A percentile compares a stretch with the other conserved stretches of the same genome.
These are phyloP conservation scores for Chlorodrepanis virens DNA, from an alignment of 2,113 vertebrate genomes.

Conservation along the genomic window DNA sequence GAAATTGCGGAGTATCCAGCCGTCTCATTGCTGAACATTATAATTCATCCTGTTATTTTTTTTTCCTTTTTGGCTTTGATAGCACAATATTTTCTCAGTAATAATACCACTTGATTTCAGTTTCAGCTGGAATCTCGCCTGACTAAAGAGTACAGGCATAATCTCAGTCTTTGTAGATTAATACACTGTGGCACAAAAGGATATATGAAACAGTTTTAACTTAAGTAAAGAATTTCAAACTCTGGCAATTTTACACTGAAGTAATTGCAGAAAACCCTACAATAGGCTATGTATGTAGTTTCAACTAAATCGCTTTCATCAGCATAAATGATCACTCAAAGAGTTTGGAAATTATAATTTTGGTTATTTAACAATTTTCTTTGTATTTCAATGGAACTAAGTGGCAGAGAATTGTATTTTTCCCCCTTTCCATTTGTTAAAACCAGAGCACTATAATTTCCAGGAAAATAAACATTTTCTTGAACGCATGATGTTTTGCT, in stretches of 20 bases:
- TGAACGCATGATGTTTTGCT: background rate
- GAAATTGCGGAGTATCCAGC: background rate
- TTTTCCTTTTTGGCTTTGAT: background rate
- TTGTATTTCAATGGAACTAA: background rate
- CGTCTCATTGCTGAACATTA: background rate
- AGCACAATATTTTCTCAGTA: constrained; percentile 26
- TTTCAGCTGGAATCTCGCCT: constrained; percentile 2
- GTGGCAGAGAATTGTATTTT: background rate
- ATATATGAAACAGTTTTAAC: constrained; percentile 3
- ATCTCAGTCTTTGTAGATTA: constrained; percentile 14
- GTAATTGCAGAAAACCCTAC: background rate
- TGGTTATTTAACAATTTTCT: constrained; percentile 9
- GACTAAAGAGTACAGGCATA: constrained; percentile 3
- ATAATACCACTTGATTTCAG: background rate
- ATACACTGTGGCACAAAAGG: constrained; percentile 1
- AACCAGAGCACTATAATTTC: background rate
- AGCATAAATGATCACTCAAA: background rate
- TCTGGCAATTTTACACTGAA: background rate
- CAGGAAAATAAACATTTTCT: background rate
- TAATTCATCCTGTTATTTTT: background rate
- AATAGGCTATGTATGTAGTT: background rate
- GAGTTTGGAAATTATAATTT: background rate
- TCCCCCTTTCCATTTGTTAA: background rate
- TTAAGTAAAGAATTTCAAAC: background rate
- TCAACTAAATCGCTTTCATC: background rate